These are phyloP conservation scores for Anguilla anguilla DNA, from an alignment of 2,797 vertebrate genomes.

Conservation along the genomic window DNA sequence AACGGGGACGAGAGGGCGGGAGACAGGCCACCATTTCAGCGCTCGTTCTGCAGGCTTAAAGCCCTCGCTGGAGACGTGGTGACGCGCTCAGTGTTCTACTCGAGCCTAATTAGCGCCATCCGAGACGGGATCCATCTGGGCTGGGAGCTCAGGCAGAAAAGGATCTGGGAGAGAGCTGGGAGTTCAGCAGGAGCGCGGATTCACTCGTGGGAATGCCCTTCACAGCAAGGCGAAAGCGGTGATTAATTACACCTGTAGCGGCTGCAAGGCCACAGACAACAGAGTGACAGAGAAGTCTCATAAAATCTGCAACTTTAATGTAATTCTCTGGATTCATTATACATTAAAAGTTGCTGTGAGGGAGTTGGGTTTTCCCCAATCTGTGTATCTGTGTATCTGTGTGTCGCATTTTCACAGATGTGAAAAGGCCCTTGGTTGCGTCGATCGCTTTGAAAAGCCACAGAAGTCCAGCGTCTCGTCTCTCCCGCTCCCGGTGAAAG, in stretches of 20 bases:
- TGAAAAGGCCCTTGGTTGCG: too few species aligned
- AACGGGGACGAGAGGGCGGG: conserved; percentile 58
- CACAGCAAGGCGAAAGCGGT: not conserved
- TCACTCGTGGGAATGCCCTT: not conserved
- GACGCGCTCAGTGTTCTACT: not conserved
- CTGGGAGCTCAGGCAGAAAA: not conserved
- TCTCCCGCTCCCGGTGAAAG: not conserved
- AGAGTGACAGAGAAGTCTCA: not conserved
- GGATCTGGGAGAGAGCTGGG: not conserved
- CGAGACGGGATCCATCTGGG: not conserved
- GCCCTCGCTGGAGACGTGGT: not conserved
- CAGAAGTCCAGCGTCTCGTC: not conserved
- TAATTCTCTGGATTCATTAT: not conserved
- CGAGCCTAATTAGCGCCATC: not conserved
- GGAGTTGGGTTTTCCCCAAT: not conserved
- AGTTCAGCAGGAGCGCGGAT: not conserved
- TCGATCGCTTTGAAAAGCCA: too few species aligned
- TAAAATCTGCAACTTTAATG: not conserved
- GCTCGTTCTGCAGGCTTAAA: not conserved
- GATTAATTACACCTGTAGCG: not conserved
- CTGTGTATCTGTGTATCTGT: not conserved
- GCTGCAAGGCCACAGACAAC: not conserved
- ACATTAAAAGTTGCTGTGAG: not conserved
- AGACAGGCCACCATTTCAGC: not conserved
- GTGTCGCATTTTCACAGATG: too few species aligned